Evolutionary conservation across 2,888 invertebrate species (phyloP).

Genomic region (Chymomyza fuscimana): DNA sequence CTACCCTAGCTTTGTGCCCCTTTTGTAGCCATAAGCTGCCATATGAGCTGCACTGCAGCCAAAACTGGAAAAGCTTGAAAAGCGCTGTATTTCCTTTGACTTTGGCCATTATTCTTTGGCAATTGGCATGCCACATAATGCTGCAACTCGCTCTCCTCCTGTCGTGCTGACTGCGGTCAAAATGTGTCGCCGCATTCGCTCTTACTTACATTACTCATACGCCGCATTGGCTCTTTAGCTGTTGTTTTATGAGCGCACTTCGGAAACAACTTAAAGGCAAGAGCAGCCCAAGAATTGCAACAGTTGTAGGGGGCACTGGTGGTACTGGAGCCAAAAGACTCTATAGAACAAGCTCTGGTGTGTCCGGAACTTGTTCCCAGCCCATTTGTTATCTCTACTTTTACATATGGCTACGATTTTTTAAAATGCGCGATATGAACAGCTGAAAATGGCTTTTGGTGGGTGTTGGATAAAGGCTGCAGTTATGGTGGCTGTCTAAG

Average conservation of each 20-base stretch:
- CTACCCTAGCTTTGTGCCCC: background rate
- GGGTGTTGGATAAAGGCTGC: background rate
- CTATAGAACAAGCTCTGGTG: background rate
- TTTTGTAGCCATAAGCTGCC: background rate
- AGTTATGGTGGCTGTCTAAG: background rate
- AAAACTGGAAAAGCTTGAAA: background rate
- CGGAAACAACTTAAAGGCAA: slow-evolving; percentile 40
- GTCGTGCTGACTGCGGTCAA: slow-evolving; percentile 38
- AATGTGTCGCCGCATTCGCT: slow-evolving; percentile 34
- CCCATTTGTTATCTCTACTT: slow-evolving; percentile 63
- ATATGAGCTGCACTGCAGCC: background rate
- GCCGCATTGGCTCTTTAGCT: slow-evolving; percentile 22
- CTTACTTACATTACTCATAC: slow-evolving; percentile 53
- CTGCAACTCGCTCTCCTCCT: slow-evolving; percentile 18
- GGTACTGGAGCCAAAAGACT: background rate
- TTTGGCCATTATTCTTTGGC: slow-evolving; percentile 4
- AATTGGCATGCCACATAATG: slow-evolving; percentile 48
- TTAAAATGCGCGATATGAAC: slow-evolving; percentile 57
- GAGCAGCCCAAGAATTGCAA: slow-evolving; percentile 36
- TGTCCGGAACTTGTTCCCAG: background rate
- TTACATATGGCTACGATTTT: slow-evolving; percentile 73
- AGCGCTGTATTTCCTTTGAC: slow-evolving; percentile 15
- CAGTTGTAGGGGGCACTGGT: slow-evolving; percentile 25
- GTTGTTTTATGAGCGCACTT: slow-evolving; percentile 25
- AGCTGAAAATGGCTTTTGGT: slow-evolving; percentile 21